Conservation (phyloP, 2,797 vertebrate genomes). For the Hydrolagus colliei region DNA sequence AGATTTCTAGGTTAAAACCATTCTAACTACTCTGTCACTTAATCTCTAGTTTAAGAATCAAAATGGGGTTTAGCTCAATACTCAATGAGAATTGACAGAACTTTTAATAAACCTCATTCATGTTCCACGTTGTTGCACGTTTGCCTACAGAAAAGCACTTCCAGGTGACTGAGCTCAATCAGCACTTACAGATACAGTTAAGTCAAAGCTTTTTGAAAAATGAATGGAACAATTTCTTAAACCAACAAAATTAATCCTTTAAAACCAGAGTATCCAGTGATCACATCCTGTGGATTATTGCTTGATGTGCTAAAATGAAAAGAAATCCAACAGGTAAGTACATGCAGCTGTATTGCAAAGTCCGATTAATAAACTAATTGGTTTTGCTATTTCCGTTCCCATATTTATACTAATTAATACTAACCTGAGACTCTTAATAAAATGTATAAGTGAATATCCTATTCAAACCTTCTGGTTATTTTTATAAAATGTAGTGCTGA, state of each 20-base stretch:
- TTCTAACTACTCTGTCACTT: background rate
- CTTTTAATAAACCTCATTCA: constrained; percentile 16
- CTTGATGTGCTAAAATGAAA: background rate
- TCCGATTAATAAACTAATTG: background rate
- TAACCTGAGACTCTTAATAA: background rate
- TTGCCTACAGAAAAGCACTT: background rate
- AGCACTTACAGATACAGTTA: constrained; percentile 6
- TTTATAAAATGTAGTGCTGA: background rate
- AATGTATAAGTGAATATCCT: background rate
- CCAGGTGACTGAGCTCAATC: constrained; percentile 19
- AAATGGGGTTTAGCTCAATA: background rate
- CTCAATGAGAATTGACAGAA: background rate
- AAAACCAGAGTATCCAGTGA: constrained; percentile 13
- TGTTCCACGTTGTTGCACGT: background rate
- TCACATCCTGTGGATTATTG: constrained; percentile 9
- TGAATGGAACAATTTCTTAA: constrained; percentile 15
- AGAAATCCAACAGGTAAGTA: background rate
- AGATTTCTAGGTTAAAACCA: background rate
- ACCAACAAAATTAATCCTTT: constrained; percentile 12
- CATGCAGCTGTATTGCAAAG: background rate
- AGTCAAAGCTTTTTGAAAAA: constrained; percentile 13
- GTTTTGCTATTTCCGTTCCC: background rate
- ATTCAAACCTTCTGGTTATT: background rate
- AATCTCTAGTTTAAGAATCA: background rate
- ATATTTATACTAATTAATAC: background rate